Percentiles rank a stretch among this genome's conserved stretches.
phyloP scores from a whole-genome alignment of 2,797 vertebrate species.

The Aselliscus stoliczkanus region DNA sequence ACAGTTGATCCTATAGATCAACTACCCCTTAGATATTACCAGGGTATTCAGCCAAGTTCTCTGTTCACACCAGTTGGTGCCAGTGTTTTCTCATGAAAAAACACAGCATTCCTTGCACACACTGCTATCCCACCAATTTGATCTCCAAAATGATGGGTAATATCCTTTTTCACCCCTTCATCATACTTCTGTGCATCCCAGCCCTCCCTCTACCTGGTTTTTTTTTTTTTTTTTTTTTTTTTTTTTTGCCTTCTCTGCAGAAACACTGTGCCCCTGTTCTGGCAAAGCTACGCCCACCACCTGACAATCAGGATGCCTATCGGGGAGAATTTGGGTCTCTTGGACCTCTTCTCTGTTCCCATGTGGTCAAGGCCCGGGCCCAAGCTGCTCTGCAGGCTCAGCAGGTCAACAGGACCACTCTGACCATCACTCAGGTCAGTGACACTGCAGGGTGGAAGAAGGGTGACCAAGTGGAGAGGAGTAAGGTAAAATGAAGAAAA shows the following conservation, averaged over 20 bases:
- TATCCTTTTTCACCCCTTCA: background rate
- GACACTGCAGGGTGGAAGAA: accelerated
- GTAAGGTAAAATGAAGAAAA: background rate
- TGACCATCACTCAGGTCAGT: slow-evolving; percentile 94
- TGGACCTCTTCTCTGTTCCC: slow-evolving; percentile 91
- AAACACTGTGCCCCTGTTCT: slow-evolving; percentile 82
- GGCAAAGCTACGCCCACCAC: slow-evolving; percentile 78
- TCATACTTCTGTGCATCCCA: background rate
- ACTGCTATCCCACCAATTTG: background rate
- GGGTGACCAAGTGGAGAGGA: no score
- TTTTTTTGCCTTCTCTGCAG: slow-evolving; percentile 53
- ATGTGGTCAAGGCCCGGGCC: slow-evolving; percentile 91
- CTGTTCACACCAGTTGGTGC: background rate
- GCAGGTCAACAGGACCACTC: slow-evolving; percentile 93
- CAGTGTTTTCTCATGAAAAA: background rate
- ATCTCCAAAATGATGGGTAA: background rate
- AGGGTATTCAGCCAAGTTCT: background rate
- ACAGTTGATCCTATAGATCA: background rate
- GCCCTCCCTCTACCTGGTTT: background rate
- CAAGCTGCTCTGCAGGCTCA: slow-evolving; percentile 93
- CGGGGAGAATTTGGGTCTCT: slow-evolving; percentile 90
- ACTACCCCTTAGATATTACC: background rate
- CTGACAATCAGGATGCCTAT: slow-evolving; percentile 90
- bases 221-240: background rate
- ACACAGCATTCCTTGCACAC: background rate